These are phyloP conservation scores for Thunnus albacares DNA, from an alignment of 2,797 vertebrate genomes.

Conservation along the genomic window DNA sequence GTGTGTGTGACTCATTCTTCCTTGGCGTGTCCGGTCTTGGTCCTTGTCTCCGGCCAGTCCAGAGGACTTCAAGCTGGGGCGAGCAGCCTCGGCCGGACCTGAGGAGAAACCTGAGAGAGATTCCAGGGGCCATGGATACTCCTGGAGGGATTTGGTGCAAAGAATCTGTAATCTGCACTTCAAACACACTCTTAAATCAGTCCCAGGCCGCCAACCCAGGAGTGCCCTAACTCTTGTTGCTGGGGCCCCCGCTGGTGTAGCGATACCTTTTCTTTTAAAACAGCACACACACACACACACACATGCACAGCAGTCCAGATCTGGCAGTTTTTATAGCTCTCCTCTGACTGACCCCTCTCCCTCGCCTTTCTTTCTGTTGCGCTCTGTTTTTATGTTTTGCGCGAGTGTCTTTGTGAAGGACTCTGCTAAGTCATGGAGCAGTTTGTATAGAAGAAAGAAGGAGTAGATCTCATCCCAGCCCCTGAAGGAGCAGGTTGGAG, in stretches of 20 bases:
- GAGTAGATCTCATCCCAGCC: slow-evolving; percentile 59
- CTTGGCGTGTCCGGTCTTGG: slow-evolving; percentile 37
- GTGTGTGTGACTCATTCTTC: slow-evolving; percentile 19
- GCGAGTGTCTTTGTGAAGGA: slow-evolving; percentile 75
- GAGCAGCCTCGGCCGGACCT: slow-evolving; percentile 73
- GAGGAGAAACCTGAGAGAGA: slow-evolving; percentile 88
- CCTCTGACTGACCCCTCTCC: slow-evolving; percentile 80
- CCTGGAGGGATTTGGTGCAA: slow-evolving; percentile 91
- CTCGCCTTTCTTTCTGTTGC: slow-evolving; percentile 63
- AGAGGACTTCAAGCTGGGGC: slow-evolving; percentile 78
- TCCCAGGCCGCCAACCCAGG: slow-evolving; percentile 88
- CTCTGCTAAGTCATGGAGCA: slow-evolving; percentile 68
- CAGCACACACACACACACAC: slow-evolving; percentile 45
- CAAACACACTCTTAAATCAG: slow-evolving; percentile 91
- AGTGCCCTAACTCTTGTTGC: slow-evolving; percentile 88
- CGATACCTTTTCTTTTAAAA: slow-evolving; percentile 84
- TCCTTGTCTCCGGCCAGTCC: slow-evolving; percentile 66
- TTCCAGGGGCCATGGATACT: slow-evolving; percentile 90
- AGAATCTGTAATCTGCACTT: slow-evolving; percentile 91
- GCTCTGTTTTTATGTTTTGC: slow-evolving; percentile 77
- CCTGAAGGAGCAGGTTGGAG: slow-evolving; percentile 72
- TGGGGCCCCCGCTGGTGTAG: slow-evolving; percentile 82
- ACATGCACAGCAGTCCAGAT: slow-evolving; percentile 69
- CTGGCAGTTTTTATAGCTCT: slow-evolving; percentile 83
- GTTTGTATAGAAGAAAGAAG: slow-evolving; percentile 70